Evolutionary conservation across 1,140 invertebrate genomes (phyloP).

Genomic region (Nixonia krombeini): DNA sequence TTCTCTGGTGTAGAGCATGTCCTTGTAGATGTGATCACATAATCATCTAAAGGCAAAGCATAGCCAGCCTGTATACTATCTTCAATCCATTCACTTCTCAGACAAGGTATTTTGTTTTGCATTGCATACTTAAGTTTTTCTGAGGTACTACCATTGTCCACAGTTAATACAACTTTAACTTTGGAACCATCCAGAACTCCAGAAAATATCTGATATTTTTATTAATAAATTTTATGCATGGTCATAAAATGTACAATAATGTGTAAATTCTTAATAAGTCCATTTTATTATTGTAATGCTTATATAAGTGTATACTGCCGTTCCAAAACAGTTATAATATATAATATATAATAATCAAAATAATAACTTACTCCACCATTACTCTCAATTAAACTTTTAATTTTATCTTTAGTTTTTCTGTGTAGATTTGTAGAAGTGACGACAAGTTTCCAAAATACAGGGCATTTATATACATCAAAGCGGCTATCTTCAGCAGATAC

Average conservation of each 20-base stretch:
- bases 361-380: conserved; percentile 79
- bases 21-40: conserved; percentile 73
- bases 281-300: too few relatives aligned
- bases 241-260: too few relatives aligned
- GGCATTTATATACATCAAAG: conserved; percentile 80
- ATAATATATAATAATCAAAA: too few relatives aligned
- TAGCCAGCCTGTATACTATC: conserved; percentile 83
- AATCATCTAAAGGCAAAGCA: conserved; percentile 79
- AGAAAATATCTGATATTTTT: conserved; percentile 53
- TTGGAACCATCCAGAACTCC: conserved; percentile 60
- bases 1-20: conserved; percentile 74
- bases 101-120: conserved; percentile 81
- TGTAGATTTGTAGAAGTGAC: conserved; percentile 85
- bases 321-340: too few relatives aligned
- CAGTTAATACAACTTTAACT: conserved; percentile 62
- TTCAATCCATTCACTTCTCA: conserved; percentile 82
- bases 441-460: conserved; percentile 84
- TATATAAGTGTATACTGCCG: too few relatives aligned
- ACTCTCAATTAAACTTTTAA: conserved; percentile 80
- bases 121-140: conserved; percentile 87
- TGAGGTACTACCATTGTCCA: conserved; percentile 75
- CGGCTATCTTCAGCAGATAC: conserved; percentile 76
- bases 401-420: conserved; percentile 76
- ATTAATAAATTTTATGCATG: conserved; percentile 2
- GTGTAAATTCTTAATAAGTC: too few relatives aligned